phyloP scores from a whole-genome alignment of 1,140 invertebrate genomes.

The Ptiloglossa arizonensis region DNA sequence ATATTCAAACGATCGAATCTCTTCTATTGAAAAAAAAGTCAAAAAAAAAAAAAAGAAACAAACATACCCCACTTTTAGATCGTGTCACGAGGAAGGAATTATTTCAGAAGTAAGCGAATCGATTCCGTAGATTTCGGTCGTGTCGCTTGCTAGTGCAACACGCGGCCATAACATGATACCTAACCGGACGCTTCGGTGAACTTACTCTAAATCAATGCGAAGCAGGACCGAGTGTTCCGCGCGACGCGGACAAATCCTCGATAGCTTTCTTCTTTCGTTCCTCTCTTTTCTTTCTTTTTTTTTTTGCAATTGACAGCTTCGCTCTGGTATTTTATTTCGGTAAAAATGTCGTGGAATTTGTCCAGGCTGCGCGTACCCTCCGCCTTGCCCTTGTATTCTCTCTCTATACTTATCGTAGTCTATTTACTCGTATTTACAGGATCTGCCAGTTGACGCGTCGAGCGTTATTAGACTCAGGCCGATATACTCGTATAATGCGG shows the following conservation, averaged over 20 bases:
- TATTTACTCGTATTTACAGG: constrained; percentile 57
- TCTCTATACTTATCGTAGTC: constrained; percentile 37
- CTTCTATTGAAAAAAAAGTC: too few relatives aligned
- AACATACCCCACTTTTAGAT: too few relatives aligned
- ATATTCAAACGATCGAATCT: too few relatives aligned
- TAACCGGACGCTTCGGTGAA: constrained; percentile 37
- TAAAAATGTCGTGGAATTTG: neutral
- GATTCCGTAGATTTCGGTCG: neutral
- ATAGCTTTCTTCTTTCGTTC: too few relatives aligned
- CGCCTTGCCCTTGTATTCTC: neutral
- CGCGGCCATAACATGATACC: constrained; percentile 11
- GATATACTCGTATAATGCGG: constrained; percentile 32
- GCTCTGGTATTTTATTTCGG: neutral
- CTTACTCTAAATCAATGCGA: constrained; percentile 43
- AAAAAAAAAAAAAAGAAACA: too few relatives aligned
- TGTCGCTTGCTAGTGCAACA: neutral
- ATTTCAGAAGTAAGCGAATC: neutral
- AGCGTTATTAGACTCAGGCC: constrained; percentile 49
- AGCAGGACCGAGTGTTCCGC: neutral
- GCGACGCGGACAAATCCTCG: neutral
- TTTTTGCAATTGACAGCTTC: neutral
- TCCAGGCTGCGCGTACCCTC: neutral
- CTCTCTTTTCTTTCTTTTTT: too few relatives aligned
- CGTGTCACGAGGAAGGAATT: too few relatives aligned
- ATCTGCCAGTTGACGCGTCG: constrained; percentile 48